Conservation (phyloP, 2,113 vertebrate species). For the Phrynocephalus versicolor region DNA sequence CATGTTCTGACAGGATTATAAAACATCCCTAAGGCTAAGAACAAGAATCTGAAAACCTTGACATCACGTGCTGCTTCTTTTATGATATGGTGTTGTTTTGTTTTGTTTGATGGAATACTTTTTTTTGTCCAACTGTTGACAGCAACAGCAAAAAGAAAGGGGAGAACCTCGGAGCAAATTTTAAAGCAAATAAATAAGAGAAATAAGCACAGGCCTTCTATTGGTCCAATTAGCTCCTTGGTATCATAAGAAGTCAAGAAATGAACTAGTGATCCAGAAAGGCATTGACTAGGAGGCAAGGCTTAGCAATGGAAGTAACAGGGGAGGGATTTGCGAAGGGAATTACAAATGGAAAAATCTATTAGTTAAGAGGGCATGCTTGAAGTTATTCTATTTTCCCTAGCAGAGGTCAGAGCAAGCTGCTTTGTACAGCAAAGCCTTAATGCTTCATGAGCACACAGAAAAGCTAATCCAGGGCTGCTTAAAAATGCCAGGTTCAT, state of each 20-base stretch:
- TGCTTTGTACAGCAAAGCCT: slow-evolving; percentile 67
- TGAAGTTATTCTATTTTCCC: slow-evolving; percentile 61
- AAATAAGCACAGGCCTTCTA: slow-evolving; percentile 21
- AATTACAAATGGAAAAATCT: slow-evolving; percentile 51
- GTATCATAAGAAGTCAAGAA: slow-evolving; percentile 15
- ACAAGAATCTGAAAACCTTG: background rate
- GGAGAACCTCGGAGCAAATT: slow-evolving; percentile 6
- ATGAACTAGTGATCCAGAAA: slow-evolving; percentile 44
- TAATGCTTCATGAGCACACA: slow-evolving; percentile 70
- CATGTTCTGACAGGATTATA: background rate
- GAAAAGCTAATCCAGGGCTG: slow-evolving; percentile 72
- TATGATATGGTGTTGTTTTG: background rate
- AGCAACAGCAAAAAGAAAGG: background rate
- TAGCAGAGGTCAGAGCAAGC: slow-evolving; percentile 61
- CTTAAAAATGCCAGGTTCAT: slow-evolving; percentile 71
- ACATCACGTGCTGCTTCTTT: background rate
- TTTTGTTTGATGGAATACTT: background rate
- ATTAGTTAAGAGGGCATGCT: slow-evolving; percentile 56
- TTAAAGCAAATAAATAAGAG: slow-evolving; percentile 16
- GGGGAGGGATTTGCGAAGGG: slow-evolving; percentile 32
- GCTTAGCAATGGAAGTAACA: slow-evolving; percentile 36
- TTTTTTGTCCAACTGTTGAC: slow-evolving; percentile 36
- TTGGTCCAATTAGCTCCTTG: slow-evolving; percentile 29
- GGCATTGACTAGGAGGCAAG: slow-evolving; percentile 17
- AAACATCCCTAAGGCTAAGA: background rate